phyloP scores from a whole-genome alignment of 53 echinoderm and acorn worm species.

The Luidia sarsii region DNA sequence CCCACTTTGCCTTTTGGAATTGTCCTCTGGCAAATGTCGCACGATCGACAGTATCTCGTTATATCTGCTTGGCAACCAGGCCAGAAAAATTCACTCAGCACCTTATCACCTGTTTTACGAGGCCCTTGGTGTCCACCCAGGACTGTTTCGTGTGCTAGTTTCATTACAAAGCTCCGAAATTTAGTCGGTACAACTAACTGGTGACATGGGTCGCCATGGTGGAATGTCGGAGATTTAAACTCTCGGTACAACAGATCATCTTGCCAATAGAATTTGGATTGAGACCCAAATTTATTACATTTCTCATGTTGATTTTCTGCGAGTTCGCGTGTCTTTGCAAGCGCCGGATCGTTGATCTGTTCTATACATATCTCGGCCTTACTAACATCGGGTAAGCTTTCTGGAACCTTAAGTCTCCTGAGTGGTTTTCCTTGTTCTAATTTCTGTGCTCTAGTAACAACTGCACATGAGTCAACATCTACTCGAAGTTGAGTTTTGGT shows the following conservation, averaged over 20 bases:
- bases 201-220: constrained; percentile 8
- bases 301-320: background rate
- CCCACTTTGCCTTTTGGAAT: constrained; percentile 51
- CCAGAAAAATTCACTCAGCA: constrained; percentile 47
- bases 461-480: background rate
- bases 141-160: constrained; percentile 64
- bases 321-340: constrained; percentile 7
- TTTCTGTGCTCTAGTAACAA: constrained; percentile 12
- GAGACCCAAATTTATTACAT: background rate
- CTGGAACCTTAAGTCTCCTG: constrained; percentile 31
- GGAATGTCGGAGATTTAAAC: background rate
- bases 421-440: constrained; percentile 26
- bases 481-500: background rate
- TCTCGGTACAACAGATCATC: constrained; percentile 36
- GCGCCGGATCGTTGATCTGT: constrained; percentile 37
- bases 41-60: constrained; percentile 51
- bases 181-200: constrained; percentile 50
- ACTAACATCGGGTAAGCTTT: constrained; percentile 28
- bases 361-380: constrained; percentile 4
- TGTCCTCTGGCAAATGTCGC: constrained; percentile 71
- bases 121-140: constrained; percentile 57
- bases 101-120: constrained; percentile 55
- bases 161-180: constrained; percentile 39
- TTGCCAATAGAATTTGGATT: background rate
- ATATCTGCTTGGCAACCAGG: constrained; percentile 54